Evolutionary conservation across 2,888 invertebrate genomes (phyloP), one percentile per base, ranked within the genome.

Genomic region (Napeogenes inachia): DNA sequence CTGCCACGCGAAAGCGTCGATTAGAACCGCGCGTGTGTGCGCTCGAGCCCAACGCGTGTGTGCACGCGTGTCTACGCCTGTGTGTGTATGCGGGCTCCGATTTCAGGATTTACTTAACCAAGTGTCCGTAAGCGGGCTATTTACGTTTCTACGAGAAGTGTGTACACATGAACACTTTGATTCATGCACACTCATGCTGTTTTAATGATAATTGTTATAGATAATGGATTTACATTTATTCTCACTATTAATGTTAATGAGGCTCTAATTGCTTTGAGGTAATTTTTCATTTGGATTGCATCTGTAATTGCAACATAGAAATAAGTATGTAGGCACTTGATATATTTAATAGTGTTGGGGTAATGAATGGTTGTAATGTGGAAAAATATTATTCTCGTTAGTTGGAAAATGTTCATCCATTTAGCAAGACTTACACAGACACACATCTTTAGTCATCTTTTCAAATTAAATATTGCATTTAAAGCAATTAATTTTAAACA

Each of bases 1-100:
- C 85, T 68, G 89, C 80, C 89, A 89, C 89, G 89, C 89, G 89
- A 85, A 84, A 83, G 82, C 84, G 79, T 70, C 83, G 82, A 85
- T 85, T 85, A 85, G 64, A 42, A 12, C 71, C 71, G 57, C 60
- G 62, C 59, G 61, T 72, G 74, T 61, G 70, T 70, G 67, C 53
- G 54, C 61, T 65, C 67, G 70, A 60, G 70, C 54, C 57, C 57
- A 56, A 54, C 62, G 59, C 58, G 63, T 70, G 69, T 59, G 66
- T 57, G 55, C 46, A n/a, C n/a, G 42, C 54, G 63, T 45, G 47
- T 33, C 54, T 21, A 1, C 21, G 21, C 45, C 53, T 72, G 57
- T 59, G 61, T 62, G 61, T 58, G 62, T 73, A 63, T 60, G 55
- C 55, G 74, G 71, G 70, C 74, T 75, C 75, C 70, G 68, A 74